phyloP scores from a whole-genome alignment of 2,888 invertebrate genomes.

The Erannis defoliaria region DNA sequence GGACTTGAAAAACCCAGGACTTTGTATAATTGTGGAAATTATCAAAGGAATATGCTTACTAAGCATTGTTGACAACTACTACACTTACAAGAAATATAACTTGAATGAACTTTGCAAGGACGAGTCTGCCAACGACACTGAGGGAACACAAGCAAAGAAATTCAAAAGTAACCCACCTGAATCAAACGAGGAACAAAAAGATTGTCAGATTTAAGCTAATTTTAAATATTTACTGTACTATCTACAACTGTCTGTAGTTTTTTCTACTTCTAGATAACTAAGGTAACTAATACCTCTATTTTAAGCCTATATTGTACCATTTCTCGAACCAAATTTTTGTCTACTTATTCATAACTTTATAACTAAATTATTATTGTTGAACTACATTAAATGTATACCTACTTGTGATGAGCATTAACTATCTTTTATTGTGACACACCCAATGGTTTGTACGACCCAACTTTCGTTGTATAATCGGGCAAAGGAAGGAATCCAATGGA shows the following conservation, averaged over 20 bases:
- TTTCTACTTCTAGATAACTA: conserved; percentile 67
- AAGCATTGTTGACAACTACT: conserved; percentile 93
- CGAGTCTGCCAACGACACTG: conserved; percentile 69
- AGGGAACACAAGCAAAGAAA: conserved; percentile 77
- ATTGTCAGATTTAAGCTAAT: conserved; percentile 58
- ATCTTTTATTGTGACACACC: conserved; percentile 36
- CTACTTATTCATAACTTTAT: conserved; percentile 56
- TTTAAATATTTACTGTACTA: conserved; percentile 53
- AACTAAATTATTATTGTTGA: conserved; percentile 59
- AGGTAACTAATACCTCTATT: conserved; percentile 68
- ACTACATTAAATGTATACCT: conserved; percentile 51
- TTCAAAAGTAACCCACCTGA: conserved; percentile 66
- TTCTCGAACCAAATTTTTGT: conserved; percentile 73
- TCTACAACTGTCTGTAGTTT: conserved; percentile 57
- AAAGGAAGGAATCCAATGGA: not conserved
- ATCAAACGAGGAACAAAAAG: conserved; percentile 60
- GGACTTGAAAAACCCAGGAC: conserved; percentile 91
- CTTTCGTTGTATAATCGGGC: not conserved
- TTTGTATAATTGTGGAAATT: conserved; percentile 94
- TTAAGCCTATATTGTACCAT: conserved; percentile 55
- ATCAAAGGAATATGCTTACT: conserved; percentile 93
- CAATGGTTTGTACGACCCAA: not conserved
- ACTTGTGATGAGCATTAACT: conserved; percentile 50
- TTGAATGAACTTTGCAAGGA: conserved; percentile 88
- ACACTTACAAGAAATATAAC: conserved; percentile 94